Base-by-base conservation (phyloP, 1,140 invertebrate species). In the Branchinecta lindahli region DNA sequence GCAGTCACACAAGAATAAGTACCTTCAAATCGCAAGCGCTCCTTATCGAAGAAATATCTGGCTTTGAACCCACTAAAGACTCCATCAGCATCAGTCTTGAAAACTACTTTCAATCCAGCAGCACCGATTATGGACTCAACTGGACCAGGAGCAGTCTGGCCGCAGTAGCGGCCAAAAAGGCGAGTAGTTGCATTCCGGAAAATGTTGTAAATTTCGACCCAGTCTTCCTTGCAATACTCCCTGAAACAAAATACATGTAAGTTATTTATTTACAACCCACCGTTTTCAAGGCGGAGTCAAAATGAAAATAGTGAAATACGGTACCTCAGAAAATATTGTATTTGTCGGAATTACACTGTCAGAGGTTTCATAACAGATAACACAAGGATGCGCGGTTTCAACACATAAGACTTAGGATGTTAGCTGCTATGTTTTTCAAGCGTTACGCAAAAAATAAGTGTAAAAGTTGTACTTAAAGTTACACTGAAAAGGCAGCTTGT, bases 21-120 rank as follows among this genome's bases (percentile, higher is more conserved):
- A 86, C 85, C 85, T 80, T 90, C 90, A 77, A 91, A 91, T 76
- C 91, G 88, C 9, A 89, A 87, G 77, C 92, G 91, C 66, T 89
- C 88, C 46, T 85, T 83, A 80, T 93, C 89, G 78, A 94, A 96
- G 72, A 88, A 86, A 76, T 96, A 96, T 73, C 87, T 77, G 3
- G 90, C 92, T 76, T 91, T 91, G 78, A 96, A 96, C 10, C 93
- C 93, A 74, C 89, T 93, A 71, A 86, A 90, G 21, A 94, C 91
- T 52, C 85, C 85, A 72, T 89, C 87, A 8, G 83, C 81, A 77
- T 96, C 89, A 7, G 92, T 89, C 76, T 91, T 89, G 45, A 95
- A 81, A 65, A 92, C 83, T 20, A 96, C 84, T 75, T 89, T 90
- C 44, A 95, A 82, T 5, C 89, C 89, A 47, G 86, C 83, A 9